These are phyloP conservation scores for Cheilosia grossa DNA, from an alignment of 2,888 invertebrate genomes.

Conservation along the genomic window DNA sequence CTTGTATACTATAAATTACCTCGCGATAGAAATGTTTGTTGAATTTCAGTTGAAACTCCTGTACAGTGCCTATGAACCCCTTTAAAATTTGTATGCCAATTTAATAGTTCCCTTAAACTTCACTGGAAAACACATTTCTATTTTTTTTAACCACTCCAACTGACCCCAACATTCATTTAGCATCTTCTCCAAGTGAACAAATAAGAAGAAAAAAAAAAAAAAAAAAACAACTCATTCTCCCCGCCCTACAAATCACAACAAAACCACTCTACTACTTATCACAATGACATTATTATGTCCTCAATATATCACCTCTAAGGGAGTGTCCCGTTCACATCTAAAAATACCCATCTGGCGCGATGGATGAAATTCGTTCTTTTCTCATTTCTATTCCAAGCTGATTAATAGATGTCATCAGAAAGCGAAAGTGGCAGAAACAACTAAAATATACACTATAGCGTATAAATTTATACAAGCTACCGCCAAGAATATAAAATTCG, in stretches of 20 bases:
- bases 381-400: conserved; percentile 28
- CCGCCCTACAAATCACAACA: conserved; percentile 54
- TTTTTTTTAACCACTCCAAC: background rate
- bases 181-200: background rate
- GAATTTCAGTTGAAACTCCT: no score
- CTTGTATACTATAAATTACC: no score
- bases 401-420: conserved; percentile 70
- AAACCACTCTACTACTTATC: conserved; percentile 65
- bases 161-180: background rate
- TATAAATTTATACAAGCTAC: conserved; percentile 28
- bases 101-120: no score
- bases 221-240: background rate
- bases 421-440: conserved; percentile 66
- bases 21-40: no score
- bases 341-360: conserved; percentile 34
- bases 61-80: no score
- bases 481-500: background rate
- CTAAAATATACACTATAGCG: conserved; percentile 34
- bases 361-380: conserved; percentile 32
- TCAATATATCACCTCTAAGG: conserved; percentile 59
- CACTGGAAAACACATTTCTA: background rate
- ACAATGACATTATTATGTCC: conserved; percentile 64
- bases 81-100: no score
- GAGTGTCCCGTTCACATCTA: conserved; percentile 37
- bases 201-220: background rate